Percentiles rank a stretch among this genome's conserved stretches.
These are phyloP conservation scores for Plecotus auritus DNA, from an alignment of 2,113 vertebrate species.

Conservation along the genomic window DNA sequence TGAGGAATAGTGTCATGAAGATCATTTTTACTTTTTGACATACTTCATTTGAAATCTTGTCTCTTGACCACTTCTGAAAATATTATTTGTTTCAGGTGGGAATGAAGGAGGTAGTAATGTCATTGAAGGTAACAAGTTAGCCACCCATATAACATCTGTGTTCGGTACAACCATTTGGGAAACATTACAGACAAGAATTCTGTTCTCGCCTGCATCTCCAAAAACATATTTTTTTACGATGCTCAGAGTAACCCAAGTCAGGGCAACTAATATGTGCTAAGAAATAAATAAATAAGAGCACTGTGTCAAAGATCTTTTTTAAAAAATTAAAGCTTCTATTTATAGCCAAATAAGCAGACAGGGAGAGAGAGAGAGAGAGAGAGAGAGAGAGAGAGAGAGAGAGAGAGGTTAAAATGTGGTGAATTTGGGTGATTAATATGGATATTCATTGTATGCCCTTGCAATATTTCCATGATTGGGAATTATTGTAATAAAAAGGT, in stretches of 20 bases:
- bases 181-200: neutral
- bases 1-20: neutral
- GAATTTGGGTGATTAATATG: neutral
- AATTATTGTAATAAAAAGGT: neutral
- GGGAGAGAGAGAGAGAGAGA: neutral
- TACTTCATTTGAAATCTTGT: conserved; percentile 9
- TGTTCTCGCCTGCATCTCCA: neutral
- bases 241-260: neutral
- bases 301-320: neutral
- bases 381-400: neutral
- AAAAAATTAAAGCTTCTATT: neutral
- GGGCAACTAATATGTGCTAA: neutral
- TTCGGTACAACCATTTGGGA: neutral
- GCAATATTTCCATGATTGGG: neutral
- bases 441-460: neutral
- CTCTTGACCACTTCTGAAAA: neutral
- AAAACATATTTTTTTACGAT: neutral
- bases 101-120: neutral
- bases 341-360: neutral
- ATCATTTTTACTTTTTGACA: conserved; percentile 13
- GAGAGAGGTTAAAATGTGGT: neutral
- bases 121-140: neutral
- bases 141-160: neutral
- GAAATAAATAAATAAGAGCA: neutral
- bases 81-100: neutral